Base-by-base conservation (phyloP, 30 jellyfish, hydroid and myxozoan genomes). In the Aurelia aurita complex sp. Pacific region DNA sequence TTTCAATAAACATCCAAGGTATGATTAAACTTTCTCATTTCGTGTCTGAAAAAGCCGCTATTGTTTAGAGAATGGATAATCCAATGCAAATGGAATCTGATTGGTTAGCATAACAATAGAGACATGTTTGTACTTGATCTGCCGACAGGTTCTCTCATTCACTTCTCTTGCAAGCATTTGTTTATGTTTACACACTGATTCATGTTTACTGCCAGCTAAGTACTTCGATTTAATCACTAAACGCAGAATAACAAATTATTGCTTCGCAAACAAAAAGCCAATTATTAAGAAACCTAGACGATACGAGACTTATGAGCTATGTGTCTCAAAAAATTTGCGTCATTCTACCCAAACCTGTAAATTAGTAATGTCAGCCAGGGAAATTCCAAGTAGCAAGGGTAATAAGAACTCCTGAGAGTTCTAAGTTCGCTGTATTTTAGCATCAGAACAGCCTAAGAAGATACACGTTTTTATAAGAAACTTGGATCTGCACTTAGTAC, bases 1-100 rank as follows among this genome's bases (percentile, higher is more conserved):
- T 79, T 64, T 79, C 89, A 32, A 65, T 33, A 79, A 10, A 40
- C 72, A 33, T 18, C 54, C 36, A 65, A 34, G 50, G 60, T 79
- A 60, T 79, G 79, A 79, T 17, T 32, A 64, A 79, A 79, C 69
- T 65, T 63, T 79, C 63, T 65, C 33, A 33, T 65, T 50, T 54
- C 62, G 40, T 79, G 69, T 79, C 73, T 79, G 89, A 64, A 60
- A 40, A 50, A 33, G 80, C 89, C 89, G 89, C 89, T 52, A 65
- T 33, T 79, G 61, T 79, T 65, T 54, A 51, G 74, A 74, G 53
- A 79, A 79, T 42, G 68, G 74, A 74, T 79, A 79, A 79, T 79
- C 80, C 73, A 79, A 71, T 79, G 64, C 89, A 65, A 79, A 79
- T 81, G 61, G 72, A 79, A 65, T 40, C 4, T 65, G 89, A 79